These are phyloP conservation scores for Caenorhabditis sp. DNA, from an alignment of 2,888 invertebrate species.

Conservation along the genomic window DNA sequence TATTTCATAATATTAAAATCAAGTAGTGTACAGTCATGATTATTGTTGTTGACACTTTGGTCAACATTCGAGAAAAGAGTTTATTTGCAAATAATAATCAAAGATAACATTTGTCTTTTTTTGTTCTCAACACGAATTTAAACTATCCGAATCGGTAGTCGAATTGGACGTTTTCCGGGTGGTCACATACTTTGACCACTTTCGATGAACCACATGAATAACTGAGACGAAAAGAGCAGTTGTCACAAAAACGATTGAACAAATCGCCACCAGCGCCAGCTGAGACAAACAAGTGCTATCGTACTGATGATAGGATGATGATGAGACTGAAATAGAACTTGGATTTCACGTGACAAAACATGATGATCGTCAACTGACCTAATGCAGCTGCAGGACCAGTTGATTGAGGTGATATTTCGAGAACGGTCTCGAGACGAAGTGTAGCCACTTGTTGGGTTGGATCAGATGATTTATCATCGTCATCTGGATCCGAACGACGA, in stretches of 20 bases:
- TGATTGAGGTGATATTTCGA: slow-evolving; percentile 57
- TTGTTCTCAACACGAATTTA: slow-evolving; percentile 4
- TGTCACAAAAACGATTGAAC: slow-evolving; percentile 34
- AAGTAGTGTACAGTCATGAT: not conserved
- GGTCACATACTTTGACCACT: slow-evolving; percentile 31
- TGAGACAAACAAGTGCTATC: slow-evolving; percentile 24
- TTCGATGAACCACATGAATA: slow-evolving; percentile 37
- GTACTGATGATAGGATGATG: slow-evolving; percentile 13
- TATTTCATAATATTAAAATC: not conserved
- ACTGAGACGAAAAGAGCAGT: slow-evolving; percentile 32
- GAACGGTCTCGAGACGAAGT: slow-evolving; percentile 50
- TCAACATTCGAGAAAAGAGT: slow-evolving; percentile 10
- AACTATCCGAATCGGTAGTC: slow-evolving; percentile 34
- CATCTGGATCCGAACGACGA: slow-evolving; percentile 25
- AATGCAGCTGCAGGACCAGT: slow-evolving; percentile 47
- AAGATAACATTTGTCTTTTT: not conserved
- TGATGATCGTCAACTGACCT: slow-evolving; percentile 33
- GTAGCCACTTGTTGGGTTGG: slow-evolving; percentile 30
- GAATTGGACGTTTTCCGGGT: slow-evolving; percentile 7
- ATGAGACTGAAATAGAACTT: slow-evolving; percentile 31
- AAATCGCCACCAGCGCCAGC: slow-evolving; percentile 29
- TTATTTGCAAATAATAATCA: not conserved
- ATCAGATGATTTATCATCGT: not conserved
- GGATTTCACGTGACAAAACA: not conserved
- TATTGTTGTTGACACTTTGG: not conserved